These are phyloP conservation scores for Scartelaos histophorus DNA, from an alignment of 2,113 vertebrate genomes.

Conservation along the genomic window DNA sequence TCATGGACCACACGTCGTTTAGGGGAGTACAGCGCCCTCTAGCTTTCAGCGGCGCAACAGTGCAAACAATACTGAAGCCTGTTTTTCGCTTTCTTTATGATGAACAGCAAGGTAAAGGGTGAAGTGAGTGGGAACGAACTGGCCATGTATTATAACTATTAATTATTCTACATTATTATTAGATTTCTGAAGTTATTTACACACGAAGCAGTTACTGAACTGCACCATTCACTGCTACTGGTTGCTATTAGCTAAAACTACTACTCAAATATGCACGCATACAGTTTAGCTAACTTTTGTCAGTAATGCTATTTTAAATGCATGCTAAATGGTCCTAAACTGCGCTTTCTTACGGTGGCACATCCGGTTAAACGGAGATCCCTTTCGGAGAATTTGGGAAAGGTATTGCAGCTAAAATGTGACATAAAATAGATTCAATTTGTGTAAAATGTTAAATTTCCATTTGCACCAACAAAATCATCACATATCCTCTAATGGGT, in stretches of 20 bases:
- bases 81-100: not conserved
- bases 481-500: no score
- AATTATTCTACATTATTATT: not conserved
- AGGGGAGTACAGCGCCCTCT: not conserved
- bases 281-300: no score
- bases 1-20: not conserved
- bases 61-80: not conserved
- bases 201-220: not conserved
- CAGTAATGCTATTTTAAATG: no score
- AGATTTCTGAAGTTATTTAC: not conserved
- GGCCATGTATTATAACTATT: not conserved
- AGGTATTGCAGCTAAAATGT: no score
- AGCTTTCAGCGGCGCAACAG: not conserved
- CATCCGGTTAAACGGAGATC: no score
- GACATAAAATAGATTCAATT: no score
- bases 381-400: no score
- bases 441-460: no score
- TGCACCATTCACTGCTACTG: not conserved
- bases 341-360: no score
- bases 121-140: not conserved
- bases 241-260: not conserved
- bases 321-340: no score
- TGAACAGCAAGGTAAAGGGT: not conserved
- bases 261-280: not conserved
- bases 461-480: no score